Conservation (phyloP, 2,113 vertebrate species). For the Thamnaconus septentrionalis region DNA sequence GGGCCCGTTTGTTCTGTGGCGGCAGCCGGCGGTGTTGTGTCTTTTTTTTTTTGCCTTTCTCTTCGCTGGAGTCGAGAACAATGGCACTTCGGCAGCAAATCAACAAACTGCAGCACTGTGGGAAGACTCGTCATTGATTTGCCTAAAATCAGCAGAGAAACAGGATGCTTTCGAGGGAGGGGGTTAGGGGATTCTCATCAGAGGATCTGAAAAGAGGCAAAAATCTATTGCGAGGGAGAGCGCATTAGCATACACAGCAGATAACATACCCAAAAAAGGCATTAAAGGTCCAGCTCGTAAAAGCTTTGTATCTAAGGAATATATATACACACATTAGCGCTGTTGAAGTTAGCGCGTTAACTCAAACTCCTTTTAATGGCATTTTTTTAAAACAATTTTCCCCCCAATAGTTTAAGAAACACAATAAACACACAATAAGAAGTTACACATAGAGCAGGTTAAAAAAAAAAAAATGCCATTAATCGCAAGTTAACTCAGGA, state of each 20-base stretch:
- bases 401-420: too few relatives aligned
- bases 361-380: too few relatives aligned
- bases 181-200: slow-evolving; percentile 44
- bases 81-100: slow-evolving; percentile 37
- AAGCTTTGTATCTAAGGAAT: too few relatives aligned
- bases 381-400: too few relatives aligned
- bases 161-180: slow-evolving; percentile 13
- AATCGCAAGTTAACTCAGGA: too few relatives aligned
- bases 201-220: slow-evolving; percentile 40
- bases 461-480: too few relatives aligned
- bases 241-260: slow-evolving; percentile 47
- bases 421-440: too few relatives aligned
- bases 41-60: background rate
- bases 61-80: slow-evolving; percentile 47
- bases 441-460: too few relatives aligned
- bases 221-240: slow-evolving; percentile 49
- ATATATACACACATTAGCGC: too few relatives aligned
- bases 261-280: slow-evolving; percentile 36
- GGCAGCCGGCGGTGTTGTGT: background rate
- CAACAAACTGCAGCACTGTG: slow-evolving; percentile 35
- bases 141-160: slow-evolving; percentile 38
- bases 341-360: too few relatives aligned
- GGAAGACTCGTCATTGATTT: slow-evolving; percentile 36
- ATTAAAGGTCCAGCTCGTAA: too few relatives aligned
- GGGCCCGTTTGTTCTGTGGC: slow-evolving; percentile 20